A percentile compares a stretch with the other conserved stretches of the same genome.
Evolutionary conservation across 2,113 vertebrate genomes (phyloP).

Genomic region (Chauna torquata): DNA sequence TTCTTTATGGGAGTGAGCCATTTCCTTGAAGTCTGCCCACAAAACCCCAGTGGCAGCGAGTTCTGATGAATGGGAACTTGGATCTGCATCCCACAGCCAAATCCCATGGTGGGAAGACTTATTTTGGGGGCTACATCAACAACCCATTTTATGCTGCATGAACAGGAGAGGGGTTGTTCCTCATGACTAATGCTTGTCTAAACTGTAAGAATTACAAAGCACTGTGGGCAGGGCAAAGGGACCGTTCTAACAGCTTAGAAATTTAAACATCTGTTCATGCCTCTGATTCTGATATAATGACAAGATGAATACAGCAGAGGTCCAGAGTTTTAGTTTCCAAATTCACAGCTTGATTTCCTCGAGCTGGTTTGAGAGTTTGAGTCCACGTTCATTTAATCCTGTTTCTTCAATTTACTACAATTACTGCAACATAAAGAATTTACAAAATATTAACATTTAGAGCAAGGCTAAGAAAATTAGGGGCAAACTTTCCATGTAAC

Average conservation of each 20-base stretch:
- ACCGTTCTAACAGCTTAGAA: background rate
- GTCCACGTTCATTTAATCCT: background rate
- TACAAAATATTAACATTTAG: background rate
- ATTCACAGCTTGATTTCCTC: background rate
- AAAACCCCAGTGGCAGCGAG: fast-evolving
- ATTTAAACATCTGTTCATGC: background rate
- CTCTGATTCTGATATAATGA: background rate
- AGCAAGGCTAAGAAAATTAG: background rate
- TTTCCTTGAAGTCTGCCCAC: background rate
- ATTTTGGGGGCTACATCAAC: background rate
- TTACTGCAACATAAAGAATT: background rate
- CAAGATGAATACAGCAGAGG: background rate
- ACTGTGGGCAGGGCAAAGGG: background rate
- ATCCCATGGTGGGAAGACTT: background rate
- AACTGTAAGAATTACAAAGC: background rate
- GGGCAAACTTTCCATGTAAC: background rate
- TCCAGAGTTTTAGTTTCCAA: background rate
- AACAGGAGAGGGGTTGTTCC: background rate
- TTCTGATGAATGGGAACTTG: background rate
- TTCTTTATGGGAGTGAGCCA: background rate
- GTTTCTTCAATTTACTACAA: background rate
- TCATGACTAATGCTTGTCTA: background rate
- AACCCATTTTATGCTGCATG: background rate
- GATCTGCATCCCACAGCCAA: background rate
- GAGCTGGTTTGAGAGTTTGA: background rate